These are phyloP conservation scores for Monopterus albus DNA, from an alignment of 2,113 vertebrate genomes.

Conservation along the genomic window DNA sequence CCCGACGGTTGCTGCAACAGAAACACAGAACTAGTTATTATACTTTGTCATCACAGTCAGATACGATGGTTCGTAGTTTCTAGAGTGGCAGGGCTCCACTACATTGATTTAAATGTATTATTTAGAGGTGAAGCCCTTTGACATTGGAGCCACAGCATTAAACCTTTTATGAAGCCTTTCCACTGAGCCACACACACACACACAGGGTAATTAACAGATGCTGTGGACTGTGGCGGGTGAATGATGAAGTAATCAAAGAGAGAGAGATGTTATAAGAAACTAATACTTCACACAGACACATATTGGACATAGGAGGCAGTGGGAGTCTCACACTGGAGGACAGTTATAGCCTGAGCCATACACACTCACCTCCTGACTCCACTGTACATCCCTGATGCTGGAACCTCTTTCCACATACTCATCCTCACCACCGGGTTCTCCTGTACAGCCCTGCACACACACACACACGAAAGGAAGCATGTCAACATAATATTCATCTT, in stretches of 20 bases:
- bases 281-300: slow-evolving; percentile 40
- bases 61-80: no score
- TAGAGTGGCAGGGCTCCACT: no score
- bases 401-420: slow-evolving; percentile 89
- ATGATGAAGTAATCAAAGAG: slow-evolving; percentile 42
- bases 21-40: slow-evolving; percentile 43
- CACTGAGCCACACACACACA: no score
- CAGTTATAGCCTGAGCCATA: slow-evolving; percentile 8
- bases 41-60: not conserved
- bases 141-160: no score
- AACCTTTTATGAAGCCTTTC: not conserved
- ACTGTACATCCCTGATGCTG: slow-evolving; percentile 86
- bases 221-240: slow-evolving; percentile 17
- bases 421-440: slow-evolving; percentile 87
- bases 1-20: slow-evolving; percentile 85
- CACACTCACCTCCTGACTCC: slow-evolving; percentile 88
- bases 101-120: no score
- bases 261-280: slow-evolving; percentile 39
- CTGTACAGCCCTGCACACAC: slow-evolving; percentile 80
- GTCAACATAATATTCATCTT: not conserved
- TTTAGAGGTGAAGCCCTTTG: no score
- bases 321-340: slow-evolving; percentile 12
- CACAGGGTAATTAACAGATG: slow-evolving; percentile 33
- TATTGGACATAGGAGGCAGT: slow-evolving; percentile 22
- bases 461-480: not conserved